Base-by-base conservation (phyloP, 2,113 vertebrate species). In the Thomomys bottae region DNA sequence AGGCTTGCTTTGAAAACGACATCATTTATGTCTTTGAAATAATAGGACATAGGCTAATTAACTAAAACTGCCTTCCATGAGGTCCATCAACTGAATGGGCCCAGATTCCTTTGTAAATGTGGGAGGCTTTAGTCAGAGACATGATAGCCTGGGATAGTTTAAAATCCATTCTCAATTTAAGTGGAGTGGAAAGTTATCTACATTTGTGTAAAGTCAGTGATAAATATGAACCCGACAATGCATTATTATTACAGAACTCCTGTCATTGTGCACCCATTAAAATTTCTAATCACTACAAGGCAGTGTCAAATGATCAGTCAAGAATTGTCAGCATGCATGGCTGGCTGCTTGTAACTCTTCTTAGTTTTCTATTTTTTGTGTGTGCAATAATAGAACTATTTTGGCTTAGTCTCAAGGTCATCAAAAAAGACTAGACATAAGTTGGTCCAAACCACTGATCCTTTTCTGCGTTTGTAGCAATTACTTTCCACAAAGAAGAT, bases 391-490 rank as follows among this genome's bases (percentile, higher is more conserved):
- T 77, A 81, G 94, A 96, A 95, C 84, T 90, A 73, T 66, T 86
- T 94, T 84, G 93, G 76, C 75, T 92, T 92, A 36, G 45, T 80
- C 79, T 88, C 87, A 88, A 90, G 93, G 88, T 81, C 81, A 75
- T 89, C 79, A 78, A 32, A 83, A 82, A 92, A 87, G 76, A 86
- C 87, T 73, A 95, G 84, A 92, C 80, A 77, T 6, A 28, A 70
- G 57, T 81, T 89, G 34, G 40, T 81, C 89, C 90, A 93, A 94
- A 92, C 83, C 84, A 81, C 77, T 93, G 82, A 89, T 90, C 84
- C 80, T 80, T 94, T 54, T 91, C 59, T 90, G 36, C 64, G 85
- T 90, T 42, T 93, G 54, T 92, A 93, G 67, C 68, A 75, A 90
- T 76, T 90, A 49, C 76, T 96, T 95, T 93, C 49, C 68, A 32